These are phyloP conservation scores for Chaetodon trifasciatus DNA, from an alignment of 2,797 vertebrate genomes.

Conservation along the genomic window DNA sequence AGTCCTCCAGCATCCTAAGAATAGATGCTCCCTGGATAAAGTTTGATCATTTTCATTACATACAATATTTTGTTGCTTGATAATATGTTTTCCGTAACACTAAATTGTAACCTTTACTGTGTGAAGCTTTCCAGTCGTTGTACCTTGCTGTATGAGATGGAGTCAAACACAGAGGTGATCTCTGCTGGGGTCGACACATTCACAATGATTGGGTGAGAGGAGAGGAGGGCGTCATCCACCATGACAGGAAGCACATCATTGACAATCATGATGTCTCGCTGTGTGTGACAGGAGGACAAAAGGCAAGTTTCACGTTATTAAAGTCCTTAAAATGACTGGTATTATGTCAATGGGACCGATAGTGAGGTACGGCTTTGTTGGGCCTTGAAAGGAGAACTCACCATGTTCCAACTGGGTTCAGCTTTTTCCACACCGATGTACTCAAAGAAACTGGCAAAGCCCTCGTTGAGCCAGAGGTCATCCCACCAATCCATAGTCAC, in stretches of 20 bases:
- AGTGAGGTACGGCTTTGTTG: background rate
- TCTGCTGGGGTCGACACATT: conserved; percentile 91
- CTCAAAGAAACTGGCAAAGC: conserved; percentile 98
- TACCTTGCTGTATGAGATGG: conserved; percentile 98
- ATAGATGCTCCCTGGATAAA: conserved; percentile 91
- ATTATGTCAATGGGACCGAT: background rate
- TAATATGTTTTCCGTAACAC: background rate
- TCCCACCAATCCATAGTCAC: conserved; percentile 99
- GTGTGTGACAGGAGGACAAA: conserved; percentile 17
- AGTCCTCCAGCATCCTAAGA: conserved; percentile 94
- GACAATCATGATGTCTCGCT: conserved; percentile 93
- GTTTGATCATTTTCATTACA: background rate
- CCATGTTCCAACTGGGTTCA: conserved; percentile 92
- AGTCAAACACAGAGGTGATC: conserved; percentile 98
- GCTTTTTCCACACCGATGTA: conserved; percentile 89
- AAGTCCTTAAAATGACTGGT: background rate
- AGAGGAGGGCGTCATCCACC: conserved; percentile 91
- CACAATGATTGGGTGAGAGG: conserved; percentile 94
- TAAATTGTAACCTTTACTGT: no score
- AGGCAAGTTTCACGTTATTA: background rate
- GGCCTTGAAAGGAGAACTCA: conserved; percentile 64
- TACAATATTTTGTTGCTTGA: background rate
- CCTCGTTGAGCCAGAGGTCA: conserved; percentile 98
- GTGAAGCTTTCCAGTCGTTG: background rate
- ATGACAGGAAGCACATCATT: conserved; percentile 94